Percentiles rank a stretch among this genome's conserved stretches.
These are phyloP conservation scores for Torymus tubicola DNA, from an alignment of 2,888 invertebrate species.

Conservation along the genomic window DNA sequence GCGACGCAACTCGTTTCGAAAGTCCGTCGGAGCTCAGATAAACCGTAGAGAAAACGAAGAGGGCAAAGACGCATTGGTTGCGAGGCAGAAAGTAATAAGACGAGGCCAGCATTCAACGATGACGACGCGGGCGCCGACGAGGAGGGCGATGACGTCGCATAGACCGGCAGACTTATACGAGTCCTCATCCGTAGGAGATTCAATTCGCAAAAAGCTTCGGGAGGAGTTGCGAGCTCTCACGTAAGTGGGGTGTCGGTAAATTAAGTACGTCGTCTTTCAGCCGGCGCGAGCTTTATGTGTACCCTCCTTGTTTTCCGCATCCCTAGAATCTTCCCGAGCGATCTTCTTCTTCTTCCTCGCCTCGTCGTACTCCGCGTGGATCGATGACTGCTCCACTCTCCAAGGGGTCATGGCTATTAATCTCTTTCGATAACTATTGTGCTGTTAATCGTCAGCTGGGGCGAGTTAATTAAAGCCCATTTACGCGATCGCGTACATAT, in stretches of 20 bases:
- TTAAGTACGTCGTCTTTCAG: conserved; percentile 26
- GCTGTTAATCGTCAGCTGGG: conserved; percentile 10
- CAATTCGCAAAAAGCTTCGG: conserved; percentile 34
- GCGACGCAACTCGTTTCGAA: too few relatives aligned
- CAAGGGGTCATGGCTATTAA: conserved; percentile 17
- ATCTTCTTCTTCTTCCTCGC: not conserved
- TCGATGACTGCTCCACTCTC: conserved; percentile 10
- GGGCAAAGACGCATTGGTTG: too few relatives aligned
- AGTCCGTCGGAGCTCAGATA: too few relatives aligned
- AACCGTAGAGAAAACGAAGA: too few relatives aligned
- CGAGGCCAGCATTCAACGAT: too few relatives aligned
- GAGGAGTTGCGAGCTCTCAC: not conserved
- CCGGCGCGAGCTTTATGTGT: not conserved
- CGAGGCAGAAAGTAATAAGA: too few relatives aligned
- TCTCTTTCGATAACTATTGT: conserved; percentile 45
- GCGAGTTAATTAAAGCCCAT: conserved; percentile 30
- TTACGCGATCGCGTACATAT: not conserved
- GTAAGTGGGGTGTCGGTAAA: conserved; percentile 1
- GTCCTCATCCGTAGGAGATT: not conserved
- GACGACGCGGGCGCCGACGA: too few relatives aligned
- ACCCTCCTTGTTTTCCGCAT: not conserved
- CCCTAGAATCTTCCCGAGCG: not conserved
- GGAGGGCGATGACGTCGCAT: too few relatives aligned
- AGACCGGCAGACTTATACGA: too few relatives aligned
- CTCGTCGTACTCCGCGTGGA: not conserved